Evolutionary conservation across 2,797 vertebrate species (phyloP).

Genomic region (Darevskia mixta): DNA sequence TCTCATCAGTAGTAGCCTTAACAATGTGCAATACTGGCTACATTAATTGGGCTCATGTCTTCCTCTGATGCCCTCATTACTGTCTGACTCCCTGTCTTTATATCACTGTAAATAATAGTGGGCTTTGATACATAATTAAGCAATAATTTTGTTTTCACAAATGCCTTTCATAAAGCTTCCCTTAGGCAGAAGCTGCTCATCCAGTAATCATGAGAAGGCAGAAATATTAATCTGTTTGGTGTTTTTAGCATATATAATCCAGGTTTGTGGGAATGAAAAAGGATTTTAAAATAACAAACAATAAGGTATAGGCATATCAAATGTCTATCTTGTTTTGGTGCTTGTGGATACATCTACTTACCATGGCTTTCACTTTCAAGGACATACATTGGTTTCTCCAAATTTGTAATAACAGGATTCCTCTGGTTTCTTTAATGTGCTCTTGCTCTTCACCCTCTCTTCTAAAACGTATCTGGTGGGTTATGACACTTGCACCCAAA

Average conservation of each 20-base stretch:
- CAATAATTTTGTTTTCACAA: slow-evolving; percentile 34
- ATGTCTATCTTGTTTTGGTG: background rate
- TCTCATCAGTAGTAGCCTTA: background rate
- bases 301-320: slow-evolving; percentile 17
- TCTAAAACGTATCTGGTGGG: background rate
- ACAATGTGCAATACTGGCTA: background rate
- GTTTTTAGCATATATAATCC: background rate
- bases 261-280: slow-evolving; percentile 26
- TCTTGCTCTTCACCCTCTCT: background rate
- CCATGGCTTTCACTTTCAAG: slow-evolving; percentile 18
- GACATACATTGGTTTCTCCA: background rate
- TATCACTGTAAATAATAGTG: slow-evolving; percentile 14
- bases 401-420: background rate
- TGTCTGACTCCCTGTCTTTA: background rate
- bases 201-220: slow-evolving; percentile 10
- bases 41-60: background rate
- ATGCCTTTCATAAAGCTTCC: slow-evolving; percentile 17
- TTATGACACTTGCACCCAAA: background rate
- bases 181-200: slow-evolving; percentile 14
- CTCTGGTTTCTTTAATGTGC: background rate
- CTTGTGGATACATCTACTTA: background rate
- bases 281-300: slow-evolving; percentile 16
- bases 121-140: slow-evolving; percentile 31
- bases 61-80: background rate
- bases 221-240: slow-evolving; percentile 24